Evolutionary conservation across 2,888 invertebrate genomes (phyloP).

Genomic region (Lycia hirtaria): DNA sequence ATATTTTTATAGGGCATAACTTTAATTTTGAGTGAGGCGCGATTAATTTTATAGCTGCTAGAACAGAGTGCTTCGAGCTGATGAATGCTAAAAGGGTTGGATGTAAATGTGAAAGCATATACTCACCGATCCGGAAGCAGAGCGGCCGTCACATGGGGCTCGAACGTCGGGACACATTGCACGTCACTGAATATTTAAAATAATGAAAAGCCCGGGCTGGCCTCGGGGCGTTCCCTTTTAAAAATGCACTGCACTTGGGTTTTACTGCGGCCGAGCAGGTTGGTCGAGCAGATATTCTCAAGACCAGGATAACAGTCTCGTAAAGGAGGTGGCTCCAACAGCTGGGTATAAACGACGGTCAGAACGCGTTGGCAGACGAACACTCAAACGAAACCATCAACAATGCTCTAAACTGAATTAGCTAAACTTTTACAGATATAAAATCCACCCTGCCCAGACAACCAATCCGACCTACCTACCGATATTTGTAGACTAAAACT

Average conservation of each 20-base stretch:
- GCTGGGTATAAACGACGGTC: slow-evolving; percentile 61
- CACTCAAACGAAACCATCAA: slow-evolving; percentile 51
- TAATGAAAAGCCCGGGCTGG: slow-evolving; percentile 77
- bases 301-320: slow-evolving; percentile 70
- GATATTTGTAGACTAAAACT: slow-evolving; percentile 5
- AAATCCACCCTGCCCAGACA: slow-evolving; percentile 18
- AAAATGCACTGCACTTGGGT: slow-evolving; percentile 83
- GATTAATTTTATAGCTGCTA: slow-evolving; percentile 73
- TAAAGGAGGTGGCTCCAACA: slow-evolving; percentile 71
- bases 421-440: slow-evolving; percentile 31
- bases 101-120: slow-evolving; percentile 60
- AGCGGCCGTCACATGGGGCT: slow-evolving; percentile 56
- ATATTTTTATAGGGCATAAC: slow-evolving; percentile 77
- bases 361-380: slow-evolving; percentile 50
- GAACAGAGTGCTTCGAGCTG: slow-evolving; percentile 53
- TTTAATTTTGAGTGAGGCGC: slow-evolving; percentile 72
- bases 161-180: slow-evolving; percentile 67
- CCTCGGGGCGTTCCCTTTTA: slow-evolving; percentile 79
- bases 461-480: background rate
- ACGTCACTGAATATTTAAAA: slow-evolving; percentile 82
- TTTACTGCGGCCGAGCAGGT: slow-evolving; percentile 81
- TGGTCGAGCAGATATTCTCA: slow-evolving; percentile 74
- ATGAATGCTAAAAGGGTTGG: slow-evolving; percentile 60
- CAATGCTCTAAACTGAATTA: slow-evolving; percentile 39
- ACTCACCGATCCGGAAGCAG: slow-evolving; percentile 64